These are phyloP conservation scores for Troilus luridus DNA, from an alignment of 2,888 invertebrate species.

Conservation along the genomic window DNA sequence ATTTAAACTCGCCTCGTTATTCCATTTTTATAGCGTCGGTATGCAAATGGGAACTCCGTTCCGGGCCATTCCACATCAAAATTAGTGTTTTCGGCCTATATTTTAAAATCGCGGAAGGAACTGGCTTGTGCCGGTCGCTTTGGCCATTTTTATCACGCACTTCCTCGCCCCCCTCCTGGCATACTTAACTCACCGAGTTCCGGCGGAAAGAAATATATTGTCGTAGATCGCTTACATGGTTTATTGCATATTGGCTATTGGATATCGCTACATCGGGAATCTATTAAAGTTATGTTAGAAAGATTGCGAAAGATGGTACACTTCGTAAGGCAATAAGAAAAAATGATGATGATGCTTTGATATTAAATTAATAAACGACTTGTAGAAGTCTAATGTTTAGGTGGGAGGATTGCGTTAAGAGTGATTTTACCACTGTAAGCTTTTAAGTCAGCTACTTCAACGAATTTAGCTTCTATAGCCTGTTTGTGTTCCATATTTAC, in stretches of 20 bases:
- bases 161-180: not conserved
- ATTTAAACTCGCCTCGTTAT: not conserved
- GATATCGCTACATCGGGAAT: too few relatives aligned
- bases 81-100: constrained; percentile 16
- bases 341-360: too few relatives aligned
- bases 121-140: not conserved
- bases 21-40: not conserved
- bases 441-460: too few relatives aligned
- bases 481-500: too few relatives aligned
- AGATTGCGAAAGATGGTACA: too few relatives aligned
- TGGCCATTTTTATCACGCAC: constrained; percentile 20
- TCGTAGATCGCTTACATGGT: not conserved
- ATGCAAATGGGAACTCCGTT: not conserved
- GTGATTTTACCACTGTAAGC: too few relatives aligned
- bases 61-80: not conserved
- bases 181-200: not conserved
- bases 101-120: constrained; percentile 17
- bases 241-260: not conserved
- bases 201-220: not conserved
- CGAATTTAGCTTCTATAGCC: too few relatives aligned
- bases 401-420: too few relatives aligned
- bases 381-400: too few relatives aligned
- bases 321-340: too few relatives aligned
- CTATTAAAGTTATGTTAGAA: too few relatives aligned
- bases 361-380: too few relatives aligned